A percentile compares a stretch with the other conserved stretches of the same genome.
phyloP scores from a whole-genome alignment of 2,113 vertebrate species.

The Oostethus manadensis region DNA sequence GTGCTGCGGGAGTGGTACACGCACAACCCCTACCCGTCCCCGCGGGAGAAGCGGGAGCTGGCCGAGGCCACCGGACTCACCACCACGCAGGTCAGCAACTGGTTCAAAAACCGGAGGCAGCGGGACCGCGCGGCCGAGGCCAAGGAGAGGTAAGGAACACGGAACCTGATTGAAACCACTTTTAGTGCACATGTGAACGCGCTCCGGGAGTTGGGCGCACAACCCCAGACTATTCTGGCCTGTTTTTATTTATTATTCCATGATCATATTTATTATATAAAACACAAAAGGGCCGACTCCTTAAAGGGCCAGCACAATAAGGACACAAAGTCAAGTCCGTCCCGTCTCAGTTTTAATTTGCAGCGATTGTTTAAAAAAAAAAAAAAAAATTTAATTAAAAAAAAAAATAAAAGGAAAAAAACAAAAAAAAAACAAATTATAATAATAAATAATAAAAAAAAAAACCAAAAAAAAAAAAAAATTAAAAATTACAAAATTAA shows the following conservation, averaged over 20 bases:
- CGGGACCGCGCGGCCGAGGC: slow-evolving; percentile 88
- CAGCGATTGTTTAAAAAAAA: slow-evolving; percentile 9
- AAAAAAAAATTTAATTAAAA: too few relatives aligned
- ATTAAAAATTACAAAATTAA: too few relatives aligned
- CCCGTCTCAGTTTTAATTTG: neutral
- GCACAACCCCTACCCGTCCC: slow-evolving; percentile 89
- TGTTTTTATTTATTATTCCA: too few relatives aligned
- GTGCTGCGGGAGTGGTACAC: slow-evolving; percentile 90
- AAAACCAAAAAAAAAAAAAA: too few relatives aligned
- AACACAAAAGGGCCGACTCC: too few relatives aligned
- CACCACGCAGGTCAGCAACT: slow-evolving; percentile 94
- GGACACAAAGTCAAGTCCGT: neutral
- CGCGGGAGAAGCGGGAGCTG: slow-evolving; percentile 87
- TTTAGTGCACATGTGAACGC: neutral
- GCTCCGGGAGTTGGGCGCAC: neutral
- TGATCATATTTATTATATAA: neutral
- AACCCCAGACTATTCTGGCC: neutral
- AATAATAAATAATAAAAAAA: too few relatives aligned
- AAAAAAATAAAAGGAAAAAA: too few relatives aligned
- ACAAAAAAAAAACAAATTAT: too few relatives aligned
- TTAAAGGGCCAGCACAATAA: too few relatives aligned
- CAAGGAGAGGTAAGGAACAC: slow-evolving; percentile 89
- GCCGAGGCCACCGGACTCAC: slow-evolving; percentile 90
- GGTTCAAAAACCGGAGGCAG: slow-evolving; percentile 91
- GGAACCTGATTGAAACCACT: neutral